phyloP scores from a whole-genome alignment of 2,888 invertebrate species.

The Limenitis camilla region DNA sequence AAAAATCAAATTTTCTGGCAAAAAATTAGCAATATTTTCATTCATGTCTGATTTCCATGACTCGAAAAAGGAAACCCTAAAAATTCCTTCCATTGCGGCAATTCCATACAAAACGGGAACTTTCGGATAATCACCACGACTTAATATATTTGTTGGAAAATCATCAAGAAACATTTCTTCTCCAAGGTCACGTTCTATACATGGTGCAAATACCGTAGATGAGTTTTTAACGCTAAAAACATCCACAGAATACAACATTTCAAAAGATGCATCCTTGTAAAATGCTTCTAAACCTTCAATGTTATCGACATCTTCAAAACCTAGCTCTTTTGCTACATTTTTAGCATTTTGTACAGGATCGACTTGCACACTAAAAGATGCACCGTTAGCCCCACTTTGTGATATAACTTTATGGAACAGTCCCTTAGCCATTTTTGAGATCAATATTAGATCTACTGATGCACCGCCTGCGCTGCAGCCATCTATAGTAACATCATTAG shows the following conservation, averaged over 20 bases:
- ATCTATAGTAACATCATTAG: constrained; percentile 44
- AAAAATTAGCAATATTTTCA: constrained; percentile 39
- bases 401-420: constrained; percentile 44
- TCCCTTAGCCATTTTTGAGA: constrained; percentile 39
- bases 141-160: constrained; percentile 36
- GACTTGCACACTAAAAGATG: constrained; percentile 34
- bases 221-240: constrained; percentile 21
- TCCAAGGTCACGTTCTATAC: constrained; percentile 34
- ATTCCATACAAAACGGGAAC: constrained; percentile 41
- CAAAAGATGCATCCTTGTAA: no score
- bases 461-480: constrained; percentile 48
- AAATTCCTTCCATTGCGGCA: constrained; percentile 37
- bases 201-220: constrained; percentile 30
- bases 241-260: constrained; percentile 26
- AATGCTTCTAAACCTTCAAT: constrained; percentile 34
- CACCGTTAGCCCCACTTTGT: constrained; percentile 41
- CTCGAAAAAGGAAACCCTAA: constrained; percentile 27
- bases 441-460: constrained; percentile 40
- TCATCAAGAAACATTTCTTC: constrained; percentile 36
- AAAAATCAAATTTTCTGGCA: constrained; percentile 42
- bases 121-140: constrained; percentile 32
- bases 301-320: constrained; percentile 35
- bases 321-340: constrained; percentile 32
- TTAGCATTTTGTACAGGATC: constrained; percentile 43
- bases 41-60: constrained; percentile 40